These are phyloP conservation scores for Himalopsyche anomala DNA, from an alignment of 2,888 invertebrate genomes.

Conservation along the genomic window DNA sequence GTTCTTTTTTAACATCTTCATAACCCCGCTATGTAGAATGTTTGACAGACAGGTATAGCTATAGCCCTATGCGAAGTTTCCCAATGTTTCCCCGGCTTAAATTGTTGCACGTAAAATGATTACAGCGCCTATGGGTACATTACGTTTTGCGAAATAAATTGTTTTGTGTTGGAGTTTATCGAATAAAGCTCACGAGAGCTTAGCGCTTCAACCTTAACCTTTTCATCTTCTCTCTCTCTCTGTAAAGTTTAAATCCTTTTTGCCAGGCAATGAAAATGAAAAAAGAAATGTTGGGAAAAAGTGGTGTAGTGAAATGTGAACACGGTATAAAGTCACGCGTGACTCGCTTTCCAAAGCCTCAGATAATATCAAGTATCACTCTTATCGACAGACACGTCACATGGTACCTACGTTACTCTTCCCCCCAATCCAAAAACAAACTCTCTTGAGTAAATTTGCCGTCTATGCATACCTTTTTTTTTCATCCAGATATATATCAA, in stretches of 20 bases:
- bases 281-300: background rate
- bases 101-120: too few relatives aligned
- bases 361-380: slow-evolving; percentile 30
- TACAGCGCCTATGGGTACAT: too few relatives aligned
- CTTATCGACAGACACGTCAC: slow-evolving; percentile 17
- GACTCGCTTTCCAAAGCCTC: slow-evolving; percentile 2
- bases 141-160: background rate
- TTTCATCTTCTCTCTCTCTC: background rate
- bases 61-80: background rate
- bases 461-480: background rate
- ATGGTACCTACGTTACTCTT: background rate
- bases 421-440: background rate
- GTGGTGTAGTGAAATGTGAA: slow-evolving; percentile 34
- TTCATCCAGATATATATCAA: too few relatives aligned
- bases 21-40: background rate
- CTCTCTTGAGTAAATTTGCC: background rate
- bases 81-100: background rate
- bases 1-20: slow-evolving; percentile 19
- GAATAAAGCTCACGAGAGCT: slow-evolving; percentile 6
- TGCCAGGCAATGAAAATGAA: slow-evolving; percentile 3
- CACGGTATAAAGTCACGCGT: slow-evolving; percentile 31
- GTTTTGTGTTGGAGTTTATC: background rate
- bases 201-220: slow-evolving; percentile 12
- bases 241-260: slow-evolving; percentile 1
- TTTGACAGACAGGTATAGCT: background rate